Evolutionary conservation across 92 coral and sea anemone genomes (phyloP).

Genomic region (Palythoa caribaeorum): DNA sequence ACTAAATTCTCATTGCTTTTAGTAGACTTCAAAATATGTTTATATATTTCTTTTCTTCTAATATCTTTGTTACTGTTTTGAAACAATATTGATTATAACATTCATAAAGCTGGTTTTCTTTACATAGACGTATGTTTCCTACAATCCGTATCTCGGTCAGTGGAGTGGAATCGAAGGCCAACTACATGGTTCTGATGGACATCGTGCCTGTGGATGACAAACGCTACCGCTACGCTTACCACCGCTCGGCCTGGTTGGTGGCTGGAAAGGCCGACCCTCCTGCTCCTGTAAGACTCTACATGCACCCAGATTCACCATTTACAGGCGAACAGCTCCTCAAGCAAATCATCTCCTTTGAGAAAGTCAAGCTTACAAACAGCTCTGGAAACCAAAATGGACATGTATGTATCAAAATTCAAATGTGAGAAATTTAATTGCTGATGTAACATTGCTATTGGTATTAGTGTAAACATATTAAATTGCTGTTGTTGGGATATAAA

Average conservation of each 20-base stretch:
- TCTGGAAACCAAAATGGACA: constrained; percentile 91
- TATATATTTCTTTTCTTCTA: neutral
- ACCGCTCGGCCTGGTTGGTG: constrained; percentile 97
- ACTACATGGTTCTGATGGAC: constrained; percentile 95
- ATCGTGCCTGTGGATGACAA: constrained; percentile 98
- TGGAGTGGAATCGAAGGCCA: constrained; percentile 92
- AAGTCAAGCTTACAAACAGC: constrained; percentile 96
- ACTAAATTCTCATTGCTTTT: neutral
- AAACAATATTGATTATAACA: neutral
- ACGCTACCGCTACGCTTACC: constrained; percentile 98
- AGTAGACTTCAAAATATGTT: neutral
- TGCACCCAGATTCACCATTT: constrained; percentile 99
- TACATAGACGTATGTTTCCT: constrained; percentile 91
- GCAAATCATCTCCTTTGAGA: constrained; percentile 96
- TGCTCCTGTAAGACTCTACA: constrained; percentile 92
- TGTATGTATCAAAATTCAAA: constrained; percentile 64
- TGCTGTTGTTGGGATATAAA: too few relatives aligned
- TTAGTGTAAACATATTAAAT: too few relatives aligned
- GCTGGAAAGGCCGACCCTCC: constrained; percentile 99
- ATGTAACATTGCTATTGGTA: too few relatives aligned
- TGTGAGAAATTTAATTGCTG: too few relatives aligned
- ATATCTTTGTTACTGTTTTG: neutral
- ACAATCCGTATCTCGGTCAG: constrained; percentile 89
- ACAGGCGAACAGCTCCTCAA: constrained; percentile 97
- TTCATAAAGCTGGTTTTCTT: neutral